These are phyloP conservation scores for Dicyrtomina minuta DNA, from an alignment of 2,888 invertebrate genomes.

Conservation along the genomic window DNA sequence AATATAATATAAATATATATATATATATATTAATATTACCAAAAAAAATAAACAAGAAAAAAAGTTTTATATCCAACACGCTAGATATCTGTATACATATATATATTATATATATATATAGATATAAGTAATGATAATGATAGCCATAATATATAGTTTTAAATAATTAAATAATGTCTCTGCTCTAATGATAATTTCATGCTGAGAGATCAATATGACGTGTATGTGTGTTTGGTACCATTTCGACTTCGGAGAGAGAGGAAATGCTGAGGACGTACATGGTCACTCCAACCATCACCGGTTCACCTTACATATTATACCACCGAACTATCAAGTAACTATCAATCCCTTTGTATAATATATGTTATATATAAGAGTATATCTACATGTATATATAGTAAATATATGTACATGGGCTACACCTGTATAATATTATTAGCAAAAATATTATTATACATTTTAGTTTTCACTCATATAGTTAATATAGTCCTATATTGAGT, in stretches of 20 bases:
- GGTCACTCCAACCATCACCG: conserved; percentile 63
- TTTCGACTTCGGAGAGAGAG: conserved; percentile 64
- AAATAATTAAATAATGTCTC: conserved; percentile 27
- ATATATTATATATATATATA: neutral
- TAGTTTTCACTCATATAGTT: no score
- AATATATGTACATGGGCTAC: no score
- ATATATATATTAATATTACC: neutral
- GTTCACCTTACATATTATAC: conserved; percentile 57
- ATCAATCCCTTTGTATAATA: conserved; percentile 25
- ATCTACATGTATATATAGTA: neutral
- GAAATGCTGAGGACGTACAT: conserved; percentile 64
- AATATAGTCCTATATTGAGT: no score
- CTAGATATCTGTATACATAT: neutral
- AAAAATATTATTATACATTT: no score
- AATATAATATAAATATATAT: neutral
- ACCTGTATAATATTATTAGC: no score
- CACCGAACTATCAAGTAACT: conserved; percentile 31
- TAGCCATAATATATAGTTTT: neutral
- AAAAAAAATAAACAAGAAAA: conserved; percentile 5
- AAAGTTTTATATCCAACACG: neutral
- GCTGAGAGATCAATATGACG: conserved; percentile 47
- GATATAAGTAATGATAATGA: neutral
- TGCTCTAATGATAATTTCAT: conserved; percentile 47
- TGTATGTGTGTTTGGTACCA: conserved; percentile 57
- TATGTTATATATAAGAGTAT: neutral